phyloP scores from a whole-genome alignment of 2,797 vertebrate species.

The Poeciliopsis gracilis region DNA sequence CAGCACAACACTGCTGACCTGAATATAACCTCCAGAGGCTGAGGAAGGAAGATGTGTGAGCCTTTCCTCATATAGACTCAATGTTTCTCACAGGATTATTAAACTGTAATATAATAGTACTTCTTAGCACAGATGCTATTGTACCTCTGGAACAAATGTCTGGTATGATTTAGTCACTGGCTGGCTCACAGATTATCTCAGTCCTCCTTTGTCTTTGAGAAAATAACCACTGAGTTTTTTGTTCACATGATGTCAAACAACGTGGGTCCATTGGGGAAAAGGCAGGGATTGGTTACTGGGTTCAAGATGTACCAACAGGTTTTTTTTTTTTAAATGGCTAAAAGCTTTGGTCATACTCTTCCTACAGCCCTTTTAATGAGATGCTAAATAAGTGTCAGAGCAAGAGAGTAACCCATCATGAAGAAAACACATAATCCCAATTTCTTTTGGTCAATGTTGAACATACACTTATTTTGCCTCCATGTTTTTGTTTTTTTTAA shows the following conservation, averaged over 20 bases:
- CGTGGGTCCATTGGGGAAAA: conserved; percentile 33
- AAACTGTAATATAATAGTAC: conserved; percentile 23
- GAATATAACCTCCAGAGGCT: conserved; percentile 36
- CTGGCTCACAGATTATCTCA: conserved; percentile 39
- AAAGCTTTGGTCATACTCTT: neutral
- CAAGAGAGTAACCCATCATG: neutral
- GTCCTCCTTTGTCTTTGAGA: conserved; percentile 54
- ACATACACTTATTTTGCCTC: neutral
- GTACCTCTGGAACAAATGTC: conserved; percentile 33
- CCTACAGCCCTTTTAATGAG: neutral
- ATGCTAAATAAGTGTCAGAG: neutral
- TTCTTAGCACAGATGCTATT: neutral
- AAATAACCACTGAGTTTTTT: conserved; percentile 59
- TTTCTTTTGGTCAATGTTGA: neutral
- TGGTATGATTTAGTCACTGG: conserved; percentile 40
- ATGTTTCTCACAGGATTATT: conserved; percentile 35
- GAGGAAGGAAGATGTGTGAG: conserved; percentile 25
- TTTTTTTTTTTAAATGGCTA: neutral
- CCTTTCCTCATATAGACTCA: conserved; percentile 21
- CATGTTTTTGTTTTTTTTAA: too few species aligned
- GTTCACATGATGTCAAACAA: conserved; percentile 53
- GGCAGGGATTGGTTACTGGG: neutral
- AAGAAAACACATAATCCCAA: neutral
- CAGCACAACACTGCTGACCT: conserved; percentile 32
- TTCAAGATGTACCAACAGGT: neutral